A percentile compares a stretch with the other conserved stretches of the same genome.
Conservation (phyloP, 2,113 vertebrate genomes). For the Chamaetylas fuelleborni region DNA sequence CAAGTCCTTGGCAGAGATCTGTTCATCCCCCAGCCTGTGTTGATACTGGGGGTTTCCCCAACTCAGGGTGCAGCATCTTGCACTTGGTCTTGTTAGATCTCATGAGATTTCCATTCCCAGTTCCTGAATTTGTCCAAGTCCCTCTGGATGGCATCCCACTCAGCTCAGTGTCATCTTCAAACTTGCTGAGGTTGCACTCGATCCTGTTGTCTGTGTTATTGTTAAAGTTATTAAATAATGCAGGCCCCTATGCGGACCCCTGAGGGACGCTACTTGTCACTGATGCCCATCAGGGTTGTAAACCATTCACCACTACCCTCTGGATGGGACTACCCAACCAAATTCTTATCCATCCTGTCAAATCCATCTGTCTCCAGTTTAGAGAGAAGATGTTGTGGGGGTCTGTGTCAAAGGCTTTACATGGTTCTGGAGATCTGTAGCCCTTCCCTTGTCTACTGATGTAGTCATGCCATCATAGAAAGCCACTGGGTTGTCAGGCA, state of each 20-base stretch:
- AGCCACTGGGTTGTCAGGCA: background rate
- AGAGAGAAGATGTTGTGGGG: background rate
- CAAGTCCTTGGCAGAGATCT: background rate
- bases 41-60: background rate
- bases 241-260: accelerated
- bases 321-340: background rate
- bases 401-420: too few species aligned
- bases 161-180: background rate
- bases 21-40: background rate
- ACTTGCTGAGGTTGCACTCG: accelerated
- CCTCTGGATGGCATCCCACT: background rate
- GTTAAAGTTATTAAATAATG: background rate
- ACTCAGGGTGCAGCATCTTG: background rate
- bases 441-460: background rate
- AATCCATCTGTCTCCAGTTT: background rate
- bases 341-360: background rate
- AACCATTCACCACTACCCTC: background rate
- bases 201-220: background rate
- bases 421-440: background rate
- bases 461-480: too few species aligned
- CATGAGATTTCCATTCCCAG: background rate
- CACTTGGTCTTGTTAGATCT: background rate
- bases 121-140: background rate
- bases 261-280: background rate
- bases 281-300: background rate